These are phyloP conservation scores for Nomia melanderi DNA, from an alignment of 1,140 invertebrate genomes.

Conservation along the genomic window DNA sequence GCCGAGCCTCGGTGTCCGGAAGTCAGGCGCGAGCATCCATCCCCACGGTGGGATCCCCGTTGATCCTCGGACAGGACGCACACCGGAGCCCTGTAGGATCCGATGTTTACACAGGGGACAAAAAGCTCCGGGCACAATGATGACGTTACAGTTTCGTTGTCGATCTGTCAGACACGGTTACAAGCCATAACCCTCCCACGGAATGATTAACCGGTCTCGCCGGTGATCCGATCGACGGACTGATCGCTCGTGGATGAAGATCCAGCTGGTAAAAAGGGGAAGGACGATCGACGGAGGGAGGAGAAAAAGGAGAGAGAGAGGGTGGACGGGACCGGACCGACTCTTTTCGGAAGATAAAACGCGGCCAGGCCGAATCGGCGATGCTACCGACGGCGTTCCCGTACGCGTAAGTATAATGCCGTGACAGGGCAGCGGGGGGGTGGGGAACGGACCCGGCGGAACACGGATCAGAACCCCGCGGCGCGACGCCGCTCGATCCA, in stretches of 20 bases:
- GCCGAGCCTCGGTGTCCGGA: not conserved
- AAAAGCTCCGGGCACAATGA: conserved; percentile 58
- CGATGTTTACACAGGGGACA: conserved; percentile 57
- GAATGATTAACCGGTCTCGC: conserved; percentile 61
- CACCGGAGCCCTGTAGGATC: conserved; percentile 7
- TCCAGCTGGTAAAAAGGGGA: conserved; percentile 23
- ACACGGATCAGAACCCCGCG: conserved; percentile 58
- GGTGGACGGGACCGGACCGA: not conserved
- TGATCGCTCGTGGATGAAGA: conserved; percentile 42
- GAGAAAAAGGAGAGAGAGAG: not conserved
- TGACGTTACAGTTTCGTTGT: conserved; percentile 63
- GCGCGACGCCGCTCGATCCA: conserved; percentile 60
- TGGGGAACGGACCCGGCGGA: conserved; percentile 48
- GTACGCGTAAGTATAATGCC: conserved; percentile 36
- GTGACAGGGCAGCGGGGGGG: conserved; percentile 24
- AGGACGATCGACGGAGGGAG: not conserved
- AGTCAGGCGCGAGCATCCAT: conserved; percentile 1
- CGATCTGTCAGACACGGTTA: conserved; percentile 50
- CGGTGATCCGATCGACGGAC: conserved; percentile 44
- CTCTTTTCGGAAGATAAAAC: conserved; percentile 26
- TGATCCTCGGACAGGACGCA: conserved; percentile 38
- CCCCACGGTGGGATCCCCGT: conserved; percentile 20
- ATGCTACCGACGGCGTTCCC: conserved; percentile 34
- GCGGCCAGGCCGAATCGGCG: conserved; percentile 20
- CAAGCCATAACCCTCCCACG: conserved; percentile 42